These are phyloP conservation scores for Oceanodroma tethys DNA, from an alignment of 2,113 vertebrate species.

Conservation along the genomic window DNA sequence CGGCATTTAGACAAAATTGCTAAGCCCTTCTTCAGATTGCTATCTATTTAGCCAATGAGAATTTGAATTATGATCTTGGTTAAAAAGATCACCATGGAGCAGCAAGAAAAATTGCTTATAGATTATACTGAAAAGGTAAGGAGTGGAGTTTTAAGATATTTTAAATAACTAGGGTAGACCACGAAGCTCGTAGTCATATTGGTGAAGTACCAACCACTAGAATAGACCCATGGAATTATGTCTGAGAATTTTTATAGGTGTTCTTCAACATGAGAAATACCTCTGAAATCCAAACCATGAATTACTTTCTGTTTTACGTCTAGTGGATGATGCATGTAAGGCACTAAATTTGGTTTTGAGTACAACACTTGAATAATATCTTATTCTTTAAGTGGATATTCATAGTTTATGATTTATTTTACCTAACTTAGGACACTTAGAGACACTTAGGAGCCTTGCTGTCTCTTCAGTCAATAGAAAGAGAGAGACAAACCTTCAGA, in stretches of 20 bases:
- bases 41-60: slow-evolving; percentile 47
- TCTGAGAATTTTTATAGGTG: background rate
- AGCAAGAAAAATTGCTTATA: background rate
- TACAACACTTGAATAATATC: background rate
- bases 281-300: background rate
- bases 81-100: background rate
- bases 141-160: background rate
- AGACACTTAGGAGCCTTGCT: background rate
- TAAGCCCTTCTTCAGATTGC: slow-evolving; percentile 26
- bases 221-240: background rate
- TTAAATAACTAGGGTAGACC: background rate
- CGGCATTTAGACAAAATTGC: slow-evolving; percentile 43
- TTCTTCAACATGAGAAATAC: background rate
- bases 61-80: slow-evolving; percentile 22
- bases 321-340: background rate
- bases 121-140: background rate
- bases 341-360: background rate
- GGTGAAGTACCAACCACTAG: background rate
- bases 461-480: background rate
- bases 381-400: background rate
- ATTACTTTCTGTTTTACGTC: background rate
- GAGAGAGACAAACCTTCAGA: background rate
- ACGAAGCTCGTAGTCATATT: background rate
- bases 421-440: background rate
- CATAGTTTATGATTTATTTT: background rate